Percentiles rank a stretch among this genome's conserved stretches.
These are phyloP conservation scores for Tragelaphus scriptus DNA, from an alignment of 2,113 vertebrate species.

Conservation along the genomic window DNA sequence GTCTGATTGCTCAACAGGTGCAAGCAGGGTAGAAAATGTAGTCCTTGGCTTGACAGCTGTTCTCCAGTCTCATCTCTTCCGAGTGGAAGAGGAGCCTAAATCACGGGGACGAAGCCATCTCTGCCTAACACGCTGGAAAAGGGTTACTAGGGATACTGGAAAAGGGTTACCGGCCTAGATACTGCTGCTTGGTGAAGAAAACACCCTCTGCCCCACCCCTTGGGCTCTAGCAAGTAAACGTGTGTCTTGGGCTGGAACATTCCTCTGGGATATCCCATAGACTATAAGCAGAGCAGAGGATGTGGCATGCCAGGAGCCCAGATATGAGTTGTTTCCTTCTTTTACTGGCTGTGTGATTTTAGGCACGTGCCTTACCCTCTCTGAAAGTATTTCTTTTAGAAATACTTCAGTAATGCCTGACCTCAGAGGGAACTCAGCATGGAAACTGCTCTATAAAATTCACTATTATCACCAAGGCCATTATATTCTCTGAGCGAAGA, in stretches of 20 bases:
- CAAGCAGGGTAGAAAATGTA: not conserved
- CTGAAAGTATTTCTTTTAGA: not conserved
- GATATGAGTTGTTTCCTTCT: not conserved
- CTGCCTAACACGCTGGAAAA: not conserved
- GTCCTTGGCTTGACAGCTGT: not conserved
- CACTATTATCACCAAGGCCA: not conserved
- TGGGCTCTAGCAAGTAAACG: not conserved
- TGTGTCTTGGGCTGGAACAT: not conserved
- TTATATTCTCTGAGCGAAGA: not conserved
- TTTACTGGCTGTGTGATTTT: not conserved
- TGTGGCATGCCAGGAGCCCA: not conserved
- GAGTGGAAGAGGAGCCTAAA: not conserved
- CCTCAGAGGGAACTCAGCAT: not conserved
- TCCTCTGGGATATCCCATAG: not conserved
- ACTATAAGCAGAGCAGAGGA: not conserved
- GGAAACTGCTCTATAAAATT: not conserved
- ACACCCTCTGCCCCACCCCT: not conserved
- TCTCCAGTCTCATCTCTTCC: not conserved
- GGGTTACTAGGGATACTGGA: not conserved
- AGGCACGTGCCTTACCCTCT: not conserved
- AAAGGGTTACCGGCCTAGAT: not conserved
- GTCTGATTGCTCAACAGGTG: not conserved
- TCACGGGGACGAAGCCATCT: not conserved
- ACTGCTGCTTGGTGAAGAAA: not conserved
- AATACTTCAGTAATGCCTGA: not conserved